A percentile compares a stretch with the other conserved stretches of the same genome.
Conservation (phyloP, 2,888 invertebrate genomes). For the Scelioninae gen. 2 region DNA sequence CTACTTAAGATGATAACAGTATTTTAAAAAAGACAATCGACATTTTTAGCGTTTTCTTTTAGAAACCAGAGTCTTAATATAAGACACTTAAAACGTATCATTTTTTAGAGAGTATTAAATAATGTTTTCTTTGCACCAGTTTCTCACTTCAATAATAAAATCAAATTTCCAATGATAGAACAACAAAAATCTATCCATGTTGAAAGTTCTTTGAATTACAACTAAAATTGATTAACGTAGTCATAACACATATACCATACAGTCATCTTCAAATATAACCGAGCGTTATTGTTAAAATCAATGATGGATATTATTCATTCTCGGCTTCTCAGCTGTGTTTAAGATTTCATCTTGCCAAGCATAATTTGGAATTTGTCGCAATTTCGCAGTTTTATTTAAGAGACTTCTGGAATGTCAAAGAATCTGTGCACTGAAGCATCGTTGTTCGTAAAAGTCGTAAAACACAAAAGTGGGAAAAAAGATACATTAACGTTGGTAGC, state of each 20-base stretch:
- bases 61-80: too few relatives aligned
- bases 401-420: conserved; percentile 36
- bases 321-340: conserved; percentile 33
- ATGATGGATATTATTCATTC: conserved; percentile 44
- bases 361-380: conserved; percentile 30
- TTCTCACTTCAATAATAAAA: too few relatives aligned
- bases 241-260: conserved; percentile 17
- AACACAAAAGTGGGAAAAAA: conserved; percentile 26
- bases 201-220: conserved; percentile 8
- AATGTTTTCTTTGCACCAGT: too few relatives aligned
- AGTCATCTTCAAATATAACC: conserved; percentile 43
- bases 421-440: conserved; percentile 22
- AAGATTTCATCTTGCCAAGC: conserved; percentile 34
- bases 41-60: too few relatives aligned
- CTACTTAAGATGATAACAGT: too few relatives aligned
- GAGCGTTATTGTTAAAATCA: conserved; percentile 38
- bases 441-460: background rate
- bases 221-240: conserved; percentile 24
- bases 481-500: conserved; percentile 35
- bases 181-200: too few relatives aligned
- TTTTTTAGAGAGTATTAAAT: too few relatives aligned
- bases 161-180: too few relatives aligned
- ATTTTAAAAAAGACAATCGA: too few relatives aligned
- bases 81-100: too few relatives aligned
- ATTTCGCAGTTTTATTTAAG: conserved; percentile 45